phyloP scores from a whole-genome alignment of 2,113 vertebrate species.

The Spea multiplicata region DNA sequence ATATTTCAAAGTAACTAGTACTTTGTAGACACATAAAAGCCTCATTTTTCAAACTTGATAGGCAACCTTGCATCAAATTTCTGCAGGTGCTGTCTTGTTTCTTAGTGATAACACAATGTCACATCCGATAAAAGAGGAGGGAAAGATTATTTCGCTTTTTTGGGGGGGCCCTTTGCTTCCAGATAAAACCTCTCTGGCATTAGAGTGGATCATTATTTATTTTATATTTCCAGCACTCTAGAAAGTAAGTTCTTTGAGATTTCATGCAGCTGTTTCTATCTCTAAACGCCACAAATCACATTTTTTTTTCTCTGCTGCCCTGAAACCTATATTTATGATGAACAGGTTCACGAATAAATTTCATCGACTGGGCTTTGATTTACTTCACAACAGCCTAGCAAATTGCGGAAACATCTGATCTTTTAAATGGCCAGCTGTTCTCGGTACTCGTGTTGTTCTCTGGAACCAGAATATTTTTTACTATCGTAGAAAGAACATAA shows the following conservation, averaged over 20 bases:
- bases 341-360: conserved; percentile 10
- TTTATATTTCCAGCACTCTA: conserved; percentile 8
- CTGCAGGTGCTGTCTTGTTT: conserved; percentile 30
- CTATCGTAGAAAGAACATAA: neutral
- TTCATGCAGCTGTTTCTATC: conserved; percentile 14
- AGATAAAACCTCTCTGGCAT: neutral
- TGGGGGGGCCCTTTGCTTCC: neutral
- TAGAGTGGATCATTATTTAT: conserved; percentile 8
- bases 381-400: conserved; percentile 27
- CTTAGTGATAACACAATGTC: neutral
- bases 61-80: conserved; percentile 1
- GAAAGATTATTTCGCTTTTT: neutral
- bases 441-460: neutral
- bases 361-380: conserved; percentile 12
- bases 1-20: neutral
- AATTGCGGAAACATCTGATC: conserved; percentile 31
- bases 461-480: conserved; percentile 7
- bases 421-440: conserved; percentile 19
- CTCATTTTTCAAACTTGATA: conserved; percentile 20
- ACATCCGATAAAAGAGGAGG: neutral
- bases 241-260: conserved; percentile 7
- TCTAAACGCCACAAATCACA: conserved; percentile 23
- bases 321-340: conserved; percentile 9
- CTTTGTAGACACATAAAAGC: neutral
- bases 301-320: conserved; percentile 2